Evolutionary conservation across 1,140 invertebrate species (phyloP).

Genomic region (Scaptomyza montana): DNA sequence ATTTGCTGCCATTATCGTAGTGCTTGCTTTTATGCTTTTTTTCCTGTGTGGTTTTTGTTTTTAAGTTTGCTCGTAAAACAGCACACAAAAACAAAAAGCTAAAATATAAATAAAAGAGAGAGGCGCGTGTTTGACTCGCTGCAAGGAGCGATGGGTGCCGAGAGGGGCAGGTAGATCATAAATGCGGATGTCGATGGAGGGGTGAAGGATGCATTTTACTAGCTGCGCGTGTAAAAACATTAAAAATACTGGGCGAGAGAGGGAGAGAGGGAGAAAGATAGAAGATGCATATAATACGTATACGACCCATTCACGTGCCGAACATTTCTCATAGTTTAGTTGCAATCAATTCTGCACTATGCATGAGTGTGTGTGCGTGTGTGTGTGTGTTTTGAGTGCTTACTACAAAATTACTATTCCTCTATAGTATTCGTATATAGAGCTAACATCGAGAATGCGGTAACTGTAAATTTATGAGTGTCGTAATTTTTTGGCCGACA

Average conservation of each 20-base stretch:
- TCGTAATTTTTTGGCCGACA: background rate
- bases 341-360: constrained; percentile 39
- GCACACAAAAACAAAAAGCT: constrained; percentile 13
- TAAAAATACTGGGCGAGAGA: background rate
- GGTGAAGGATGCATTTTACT: constrained; percentile 36
- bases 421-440: background rate
- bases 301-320: constrained; percentile 31
- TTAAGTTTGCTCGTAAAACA: constrained; percentile 61
- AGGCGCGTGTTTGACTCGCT: constrained; percentile 48
- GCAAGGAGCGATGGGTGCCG: background rate
- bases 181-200: background rate
- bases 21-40: constrained; percentile 44
- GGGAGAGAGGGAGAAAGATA: no score
- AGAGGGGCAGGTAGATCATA: background rate
- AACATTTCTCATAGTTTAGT: constrained; percentile 43
- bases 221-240: constrained; percentile 67
- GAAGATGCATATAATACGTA: constrained; percentile 1
- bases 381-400: background rate
- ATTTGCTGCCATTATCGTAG: constrained; percentile 71
- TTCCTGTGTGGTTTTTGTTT: constrained; percentile 45
- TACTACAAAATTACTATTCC: constrained; percentile 9
- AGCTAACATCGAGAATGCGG: background rate
- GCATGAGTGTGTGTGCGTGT: constrained; percentile 5
- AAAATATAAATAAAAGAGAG: constrained; percentile 38
- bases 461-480: constrained; percentile 22